Conservation (phyloP, 2,888 invertebrate species). For the Xanthostigma xanthostigma region DNA sequence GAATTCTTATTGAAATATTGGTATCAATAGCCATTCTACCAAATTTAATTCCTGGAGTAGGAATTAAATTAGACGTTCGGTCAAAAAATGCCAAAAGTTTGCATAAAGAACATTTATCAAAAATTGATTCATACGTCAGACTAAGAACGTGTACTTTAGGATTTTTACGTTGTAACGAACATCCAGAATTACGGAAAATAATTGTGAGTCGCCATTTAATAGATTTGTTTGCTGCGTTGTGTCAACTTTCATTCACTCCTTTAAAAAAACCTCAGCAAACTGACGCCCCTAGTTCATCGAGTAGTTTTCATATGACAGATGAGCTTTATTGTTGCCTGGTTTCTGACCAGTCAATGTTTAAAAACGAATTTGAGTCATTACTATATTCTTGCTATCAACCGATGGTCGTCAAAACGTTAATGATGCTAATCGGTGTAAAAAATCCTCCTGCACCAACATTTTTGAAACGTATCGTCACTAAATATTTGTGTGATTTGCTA, state of each 20-base stretch:
- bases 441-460: conserved; percentile 41
- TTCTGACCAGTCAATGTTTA: conserved; percentile 35
- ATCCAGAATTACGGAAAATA: conserved; percentile 37
- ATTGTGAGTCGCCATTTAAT: conserved; percentile 39
- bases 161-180: conserved; percentile 31
- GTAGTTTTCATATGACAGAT: conserved; percentile 36
- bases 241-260: conserved; percentile 54
- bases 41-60: conserved; percentile 49
- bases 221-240: conserved; percentile 47
- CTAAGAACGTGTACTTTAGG: conserved; percentile 34
- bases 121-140: conserved; percentile 33
- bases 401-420: conserved; percentile 49
- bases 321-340: conserved; percentile 36
- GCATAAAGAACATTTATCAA: conserved; percentile 25
- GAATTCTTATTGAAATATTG: conserved; percentile 43
- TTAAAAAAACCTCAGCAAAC: conserved; percentile 38
- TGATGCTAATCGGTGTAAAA: conserved; percentile 41
- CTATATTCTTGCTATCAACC: conserved; percentile 41
- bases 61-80: conserved; percentile 33
- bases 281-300: conserved; percentile 14
- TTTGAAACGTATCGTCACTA: conserved; percentile 43
- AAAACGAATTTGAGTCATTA: conserved; percentile 33
- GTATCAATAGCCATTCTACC: conserved; percentile 49
- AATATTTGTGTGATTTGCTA: conserved; percentile 42
- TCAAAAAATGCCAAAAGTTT: conserved; percentile 26